Percentiles rank a stretch among this genome's conserved stretches.
phyloP scores from a whole-genome alignment of 2,888 invertebrate species.

The Thymelicus sylvestris region DNA sequence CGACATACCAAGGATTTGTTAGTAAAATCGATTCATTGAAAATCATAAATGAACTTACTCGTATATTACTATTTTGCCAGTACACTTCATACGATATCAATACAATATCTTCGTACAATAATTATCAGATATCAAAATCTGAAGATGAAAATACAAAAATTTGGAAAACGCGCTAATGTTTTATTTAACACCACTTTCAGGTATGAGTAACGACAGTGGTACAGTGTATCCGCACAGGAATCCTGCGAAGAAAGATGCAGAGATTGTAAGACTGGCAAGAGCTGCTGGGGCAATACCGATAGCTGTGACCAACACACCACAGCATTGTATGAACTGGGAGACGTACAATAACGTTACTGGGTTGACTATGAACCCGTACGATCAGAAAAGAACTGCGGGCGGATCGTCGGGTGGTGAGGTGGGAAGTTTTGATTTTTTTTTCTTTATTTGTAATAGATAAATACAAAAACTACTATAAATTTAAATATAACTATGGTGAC shows the following conservation, averaged over 20 bases:
- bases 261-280: constrained; percentile 87
- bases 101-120: too few relatives aligned
- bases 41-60: too few relatives aligned
- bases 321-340: constrained; percentile 96
- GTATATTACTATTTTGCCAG: too few relatives aligned
- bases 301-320: constrained; percentile 95
- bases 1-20: too few relatives aligned
- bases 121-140: too few relatives aligned
- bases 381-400: constrained; percentile 91
- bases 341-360: constrained; percentile 95
- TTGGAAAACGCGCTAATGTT: too few relatives aligned
- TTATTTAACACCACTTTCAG: constrained; percentile 60
- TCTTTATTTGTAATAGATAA: too few relatives aligned
- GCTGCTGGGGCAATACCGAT: constrained; percentile 94
- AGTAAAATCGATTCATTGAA: too few relatives aligned
- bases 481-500: too few relatives aligned
- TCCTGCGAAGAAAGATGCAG: constrained; percentile 89
- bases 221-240: constrained; percentile 83
- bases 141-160: too few relatives aligned
- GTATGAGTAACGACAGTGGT: constrained; percentile 91
- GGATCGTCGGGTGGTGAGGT: constrained; percentile 97
- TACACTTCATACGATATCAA: too few relatives aligned
- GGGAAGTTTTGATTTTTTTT: constrained; percentile 40
- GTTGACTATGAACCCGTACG: constrained; percentile 94
- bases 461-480: too few relatives aligned